Conservation (phyloP, 1,140 invertebrate species). For the Sarcophaga peregrina region DNA sequence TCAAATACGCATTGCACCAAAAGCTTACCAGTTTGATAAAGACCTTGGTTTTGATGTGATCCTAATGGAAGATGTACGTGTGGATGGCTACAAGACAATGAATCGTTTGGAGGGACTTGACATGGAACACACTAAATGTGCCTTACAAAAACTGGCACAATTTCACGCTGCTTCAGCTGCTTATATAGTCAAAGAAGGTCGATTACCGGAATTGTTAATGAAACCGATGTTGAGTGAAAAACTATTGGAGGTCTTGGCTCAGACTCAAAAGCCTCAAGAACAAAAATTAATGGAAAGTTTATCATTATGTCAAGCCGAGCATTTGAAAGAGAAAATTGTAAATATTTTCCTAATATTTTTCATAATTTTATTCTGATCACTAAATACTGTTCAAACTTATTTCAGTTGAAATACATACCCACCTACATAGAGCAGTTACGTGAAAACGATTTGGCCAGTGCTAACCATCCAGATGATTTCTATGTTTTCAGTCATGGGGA, state of each 20-base stretch:
- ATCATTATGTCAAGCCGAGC: background rate
- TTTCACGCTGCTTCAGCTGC: slow-evolving; percentile 68
- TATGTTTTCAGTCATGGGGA: slow-evolving; percentile 75
- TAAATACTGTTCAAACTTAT: background rate
- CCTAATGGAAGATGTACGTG: slow-evolving; percentile 68
- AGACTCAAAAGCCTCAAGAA: background rate
- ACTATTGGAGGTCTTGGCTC: background rate
- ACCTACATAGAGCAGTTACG: background rate
- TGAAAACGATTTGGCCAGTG: slow-evolving; percentile 50
- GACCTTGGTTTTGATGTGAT: slow-evolving; percentile 58
- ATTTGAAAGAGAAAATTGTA: slow-evolving; percentile 40
- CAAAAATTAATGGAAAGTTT: slow-evolving; percentile 22
- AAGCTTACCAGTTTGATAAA: slow-evolving; percentile 50
- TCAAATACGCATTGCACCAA: slow-evolving; percentile 52
- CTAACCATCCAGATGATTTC: slow-evolving; percentile 66
- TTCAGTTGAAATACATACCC: background rate
- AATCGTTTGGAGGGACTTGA: slow-evolving; percentile 69
- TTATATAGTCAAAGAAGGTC: slow-evolving; percentile 48
- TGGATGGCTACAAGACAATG: slow-evolving; percentile 69
- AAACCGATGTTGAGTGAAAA: slow-evolving; percentile 48
- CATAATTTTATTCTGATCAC: background rate
- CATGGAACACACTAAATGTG: slow-evolving; percentile 67
- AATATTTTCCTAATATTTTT: background rate
- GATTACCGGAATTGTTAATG: slow-evolving; percentile 46
- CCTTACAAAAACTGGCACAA: slow-evolving; percentile 68